Base-by-base conservation (phyloP, 1,140 invertebrate genomes). In the Zeugodacus cucurbitae region DNA sequence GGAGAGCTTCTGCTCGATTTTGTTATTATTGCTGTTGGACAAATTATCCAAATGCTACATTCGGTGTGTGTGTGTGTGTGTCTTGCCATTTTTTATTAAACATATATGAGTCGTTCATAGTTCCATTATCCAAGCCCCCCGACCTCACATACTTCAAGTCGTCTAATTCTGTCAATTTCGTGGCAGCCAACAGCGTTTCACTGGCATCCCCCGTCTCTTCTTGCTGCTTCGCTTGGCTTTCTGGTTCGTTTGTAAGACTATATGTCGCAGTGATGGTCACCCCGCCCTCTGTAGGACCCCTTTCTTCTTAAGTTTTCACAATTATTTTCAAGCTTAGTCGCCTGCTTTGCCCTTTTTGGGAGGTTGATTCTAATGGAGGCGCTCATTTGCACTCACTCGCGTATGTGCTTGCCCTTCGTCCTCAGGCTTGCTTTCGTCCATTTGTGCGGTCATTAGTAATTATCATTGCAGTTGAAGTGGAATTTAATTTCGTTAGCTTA, bases 401-500 rank as follows among this genome's bases (percentile, higher is more conserved):
- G 10, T 48, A 48, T 8, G 29, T 14, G 57, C 29, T 10, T 20
- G 14, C 57, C 11, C 10, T 82, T 44, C 14, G 70, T 62, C 26
- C 29, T 67, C 17, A 34, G 37, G 11, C 67, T 78, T 41, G 22
- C n/a, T 48, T 58, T 58, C 87, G 67, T 44, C 29, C 26, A 78
- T 67, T 88, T 54, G 57, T 70, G 29, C 29, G 59, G 88, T 88
- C 88, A 86, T 88, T 86, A 88, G 88, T 86, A 88, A 88, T 88
- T 88, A 88, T 86, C 88, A 88, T 88, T 88, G 86, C 59, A 37
- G 85, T 86, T 88, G 78, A 88, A 64, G 87, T 29, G 87, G 87
- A 82, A 88, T 78, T 78, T 88, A 78, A 88, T 78, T 88, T 78
- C 44, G 67, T 64, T 88, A 78, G 64, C 86, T 32, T 20, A 54